A percentile compares a stretch with the other conserved stretches of the same genome.
Conservation (phyloP, 2,113 vertebrate genomes). For the Sula dactylatra region DNA sequence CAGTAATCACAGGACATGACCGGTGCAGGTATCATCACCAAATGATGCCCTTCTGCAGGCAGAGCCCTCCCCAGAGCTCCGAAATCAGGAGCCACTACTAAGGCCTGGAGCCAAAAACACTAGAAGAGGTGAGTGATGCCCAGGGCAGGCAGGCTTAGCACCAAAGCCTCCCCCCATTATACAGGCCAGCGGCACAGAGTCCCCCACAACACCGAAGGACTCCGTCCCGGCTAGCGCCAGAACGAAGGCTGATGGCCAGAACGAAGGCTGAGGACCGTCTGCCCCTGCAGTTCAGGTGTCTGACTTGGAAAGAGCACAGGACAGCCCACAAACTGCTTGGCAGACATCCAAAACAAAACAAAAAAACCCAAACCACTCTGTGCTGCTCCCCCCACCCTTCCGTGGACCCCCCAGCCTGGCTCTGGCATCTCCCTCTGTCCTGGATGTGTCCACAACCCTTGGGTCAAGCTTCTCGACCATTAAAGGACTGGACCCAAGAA, state of each 20-base stretch:
- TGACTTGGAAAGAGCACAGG: background rate
- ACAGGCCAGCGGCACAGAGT: background rate
- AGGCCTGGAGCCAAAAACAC: background rate
- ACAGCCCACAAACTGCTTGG: background rate
- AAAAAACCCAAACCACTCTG: background rate
- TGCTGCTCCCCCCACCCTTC: background rate
- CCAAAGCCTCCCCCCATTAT: rapidly evolving
- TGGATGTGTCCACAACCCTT: background rate
- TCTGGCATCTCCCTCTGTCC: background rate
- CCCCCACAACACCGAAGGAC: rapidly evolving
- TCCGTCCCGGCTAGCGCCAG: rapidly evolving
- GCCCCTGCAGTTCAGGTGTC: background rate
- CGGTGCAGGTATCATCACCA: background rate
- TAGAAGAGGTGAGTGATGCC: rapidly evolving
- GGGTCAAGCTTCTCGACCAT: background rate
- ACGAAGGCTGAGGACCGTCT: background rate
- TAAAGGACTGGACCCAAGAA: background rate
- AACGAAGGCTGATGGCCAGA: rapidly evolving
- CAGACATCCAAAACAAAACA: background rate
- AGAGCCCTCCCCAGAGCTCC: background rate
- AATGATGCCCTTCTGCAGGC: background rate
- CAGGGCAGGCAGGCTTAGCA: background rate
- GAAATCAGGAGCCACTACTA: background rate
- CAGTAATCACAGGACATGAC: background rate
- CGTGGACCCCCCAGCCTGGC: background rate